Base-by-base conservation (phyloP, 2,113 vertebrate genomes). In the Cinclus cinclus region DNA sequence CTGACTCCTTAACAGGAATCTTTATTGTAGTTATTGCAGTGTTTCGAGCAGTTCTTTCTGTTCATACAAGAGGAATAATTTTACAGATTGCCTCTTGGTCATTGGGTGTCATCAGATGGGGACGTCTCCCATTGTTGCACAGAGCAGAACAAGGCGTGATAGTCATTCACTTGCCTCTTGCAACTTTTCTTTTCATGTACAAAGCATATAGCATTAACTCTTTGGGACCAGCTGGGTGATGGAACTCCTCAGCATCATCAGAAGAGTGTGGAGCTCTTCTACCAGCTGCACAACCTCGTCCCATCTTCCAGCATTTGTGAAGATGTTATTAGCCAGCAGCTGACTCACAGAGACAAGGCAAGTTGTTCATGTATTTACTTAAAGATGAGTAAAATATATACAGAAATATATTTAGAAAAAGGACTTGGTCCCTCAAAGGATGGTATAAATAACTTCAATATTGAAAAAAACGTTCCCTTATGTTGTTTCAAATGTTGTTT, bases 271-370 rank as follows among this genome's bases (percentile, higher is more conserved):
- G 99, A 99, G 93, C 98, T 99, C 35, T 99, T 99, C 97, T 99
- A 99, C 94, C 99, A 99, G 94, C 98, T 99, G 59, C 99, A 99
- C 97, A 99, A 99, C 96, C 98, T 99, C 11, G 99, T 99, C 94
- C 99, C 99, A 12, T 99, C 99, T 78, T 99, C 99, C 83, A 99
- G 99, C 95, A 99, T 99, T 96, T 99, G 99, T 94, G 99, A 99
- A 96, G 99, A 99, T 65, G 99, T 99, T 96, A 99, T 99, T 97
- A 99, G 99, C 95, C 99, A 99, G 95, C 99, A 99, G 82, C 98
- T 99, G 94, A 99, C 99, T 96, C 99, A 99, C 97, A 98, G 98
- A 95, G 99, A 99, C 97, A 99, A 99, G 98, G 99, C 99, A 96
- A 97, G 84, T 78, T 88, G 30, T 71, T 81, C 8, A 5, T 70